Conservation (phyloP, 2,797 vertebrate genomes). For the Graptemys geographica region DNA sequence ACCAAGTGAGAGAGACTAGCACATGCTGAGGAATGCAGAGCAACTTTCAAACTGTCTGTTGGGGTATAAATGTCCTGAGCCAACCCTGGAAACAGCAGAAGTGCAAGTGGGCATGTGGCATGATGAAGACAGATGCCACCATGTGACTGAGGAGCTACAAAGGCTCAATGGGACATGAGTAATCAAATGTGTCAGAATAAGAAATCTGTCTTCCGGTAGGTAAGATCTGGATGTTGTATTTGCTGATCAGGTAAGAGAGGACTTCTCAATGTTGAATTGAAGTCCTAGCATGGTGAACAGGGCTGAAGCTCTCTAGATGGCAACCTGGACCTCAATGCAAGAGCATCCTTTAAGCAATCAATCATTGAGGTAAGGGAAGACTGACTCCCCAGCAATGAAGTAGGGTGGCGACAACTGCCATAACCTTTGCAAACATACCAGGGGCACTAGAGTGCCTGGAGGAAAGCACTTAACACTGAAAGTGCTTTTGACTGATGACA, state of each 20-base stretch:
- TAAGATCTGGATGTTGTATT: background rate
- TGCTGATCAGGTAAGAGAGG: background rate
- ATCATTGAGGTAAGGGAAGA: background rate
- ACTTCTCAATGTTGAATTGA: background rate
- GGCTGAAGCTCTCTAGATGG: background rate
- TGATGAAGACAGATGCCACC: too few species aligned
- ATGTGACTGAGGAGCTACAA: too few species aligned
- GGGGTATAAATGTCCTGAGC: background rate
- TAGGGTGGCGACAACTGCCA: too few species aligned
- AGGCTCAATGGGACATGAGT: background rate
- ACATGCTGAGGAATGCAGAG: too few species aligned
- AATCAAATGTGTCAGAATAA: background rate
- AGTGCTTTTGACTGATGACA: too few species aligned
- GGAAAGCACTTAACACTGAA: too few species aligned
- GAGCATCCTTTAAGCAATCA: background rate
- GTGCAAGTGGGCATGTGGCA: too few species aligned
- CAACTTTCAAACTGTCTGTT: background rate
- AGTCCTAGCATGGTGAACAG: background rate
- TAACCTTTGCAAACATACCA: too few species aligned
- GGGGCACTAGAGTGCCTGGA: too few species aligned
- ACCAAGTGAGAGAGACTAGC: too few species aligned
- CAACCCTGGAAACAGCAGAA: too few species aligned
- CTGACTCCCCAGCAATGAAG: too few species aligned
- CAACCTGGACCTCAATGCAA: background rate
- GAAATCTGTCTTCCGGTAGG: background rate